phyloP scores from a whole-genome alignment of 2,888 invertebrate species.

The Mimumesa dahlbomi region DNA sequence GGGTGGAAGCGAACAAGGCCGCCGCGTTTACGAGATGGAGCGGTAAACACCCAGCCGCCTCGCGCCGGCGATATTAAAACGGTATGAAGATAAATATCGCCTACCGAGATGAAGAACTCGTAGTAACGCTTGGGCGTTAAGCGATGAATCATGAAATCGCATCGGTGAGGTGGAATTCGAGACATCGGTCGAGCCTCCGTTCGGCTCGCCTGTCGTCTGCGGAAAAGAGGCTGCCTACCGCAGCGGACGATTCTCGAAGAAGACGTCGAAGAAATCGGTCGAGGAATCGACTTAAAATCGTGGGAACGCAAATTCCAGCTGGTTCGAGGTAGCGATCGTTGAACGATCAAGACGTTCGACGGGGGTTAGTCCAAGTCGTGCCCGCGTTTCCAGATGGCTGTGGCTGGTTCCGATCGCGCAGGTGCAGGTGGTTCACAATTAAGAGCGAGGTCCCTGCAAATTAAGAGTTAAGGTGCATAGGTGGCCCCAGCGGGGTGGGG shows the following conservation, averaged over 20 bases:
- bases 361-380: slow-evolving; percentile 43
- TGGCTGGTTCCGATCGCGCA: slow-evolving; percentile 60
- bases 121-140: slow-evolving; percentile 66
- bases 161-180: slow-evolving; percentile 17
- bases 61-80: slow-evolving; percentile 70
- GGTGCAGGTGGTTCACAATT: slow-evolving; percentile 69
- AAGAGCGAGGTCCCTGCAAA: slow-evolving; percentile 71
- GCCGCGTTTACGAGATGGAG: slow-evolving; percentile 47
- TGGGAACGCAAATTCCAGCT: too few species aligned
- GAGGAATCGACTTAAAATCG: too few species aligned
- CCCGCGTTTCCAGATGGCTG: slow-evolving; percentile 50
- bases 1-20: slow-evolving; percentile 35
- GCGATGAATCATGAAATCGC: slow-evolving; percentile 61
- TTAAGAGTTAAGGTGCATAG: slow-evolving; percentile 76
- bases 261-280: too few species aligned
- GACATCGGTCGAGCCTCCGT: too few species aligned
- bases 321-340: neutral
- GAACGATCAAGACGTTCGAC: neutral
- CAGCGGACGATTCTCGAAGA: too few species aligned
- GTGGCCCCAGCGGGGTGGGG: slow-evolving; percentile 64
- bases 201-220: too few species aligned
- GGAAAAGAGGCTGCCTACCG: too few species aligned
- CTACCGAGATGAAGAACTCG: slow-evolving; percentile 56
- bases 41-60: slow-evolving; percentile 51
- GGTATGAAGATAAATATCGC: slow-evolving; percentile 73